Evolutionary conservation across 92 coral and sea anemone species (phyloP), one percentile per base, ranked within the genome.

Genomic region (Phymanthus crucifer): DNA sequence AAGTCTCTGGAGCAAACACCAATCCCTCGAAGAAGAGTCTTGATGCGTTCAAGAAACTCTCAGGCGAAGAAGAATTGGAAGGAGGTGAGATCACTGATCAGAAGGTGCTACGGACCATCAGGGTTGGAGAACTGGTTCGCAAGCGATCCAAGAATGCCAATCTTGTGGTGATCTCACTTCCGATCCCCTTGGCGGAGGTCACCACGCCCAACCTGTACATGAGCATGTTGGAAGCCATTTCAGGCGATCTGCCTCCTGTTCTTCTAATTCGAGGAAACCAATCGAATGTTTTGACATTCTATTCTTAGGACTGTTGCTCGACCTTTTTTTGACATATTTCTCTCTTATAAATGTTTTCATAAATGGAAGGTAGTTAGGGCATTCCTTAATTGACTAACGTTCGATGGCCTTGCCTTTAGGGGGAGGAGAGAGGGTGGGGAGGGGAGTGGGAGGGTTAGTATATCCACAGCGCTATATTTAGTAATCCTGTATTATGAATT

Each of bases 171-270:
- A 87, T 96, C 73, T 93, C 98, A 23, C 91, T 96, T 70, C 99
- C 99, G 61, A 90, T 96, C 27, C 98, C 99, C 33, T 86, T 91
- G n/a, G 93, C 86, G 57, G 99, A 88, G 7, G 98, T 93, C 67
- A 92, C 97, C 23, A 82, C 94, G 37, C 94, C 93, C 11, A 40
- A 84, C 83, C 87, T 96, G 96, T 96, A 96, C 84, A 93, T 96
- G 99, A 96, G 99, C 78, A 93, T 97, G 99, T 89, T 96, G 66
- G 99, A 96, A 80, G 91, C 90, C 75, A 34, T 96, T 83, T 90
- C 98, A 54, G 71, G 73, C 61, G 92, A 89, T 75, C 83, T 91
- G 68, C 99, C 99, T 11, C 99, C 98, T 0, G 94, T 93, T 19
- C 82, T 96, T 70, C 87, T 96, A 66, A 94, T 93, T 29, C 96